Evolutionary conservation across 2,888 invertebrate species (phyloP).

Genomic region (Tenthredo amoena): DNA sequence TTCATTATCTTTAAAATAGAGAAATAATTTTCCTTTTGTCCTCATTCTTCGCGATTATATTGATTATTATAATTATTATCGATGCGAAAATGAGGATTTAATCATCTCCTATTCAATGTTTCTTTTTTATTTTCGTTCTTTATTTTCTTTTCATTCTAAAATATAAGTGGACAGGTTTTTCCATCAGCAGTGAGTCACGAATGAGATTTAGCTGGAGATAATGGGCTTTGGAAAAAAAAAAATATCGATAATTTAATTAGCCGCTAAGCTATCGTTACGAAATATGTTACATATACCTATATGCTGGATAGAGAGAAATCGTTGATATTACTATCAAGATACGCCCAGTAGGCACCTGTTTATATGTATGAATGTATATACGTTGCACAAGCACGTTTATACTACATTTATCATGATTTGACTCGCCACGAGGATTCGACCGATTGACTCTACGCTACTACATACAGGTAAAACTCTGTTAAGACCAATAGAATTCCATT

Average conservation of each 20-base stretch:
- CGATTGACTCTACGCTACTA: neutral
- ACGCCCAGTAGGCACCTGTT: conserved; percentile 21
- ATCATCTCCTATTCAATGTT: neutral
- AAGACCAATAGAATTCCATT: conserved; percentile 35
- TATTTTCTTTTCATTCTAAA: neutral
- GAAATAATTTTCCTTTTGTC: neutral
- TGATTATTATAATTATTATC: neutral
- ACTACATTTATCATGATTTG: neutral
- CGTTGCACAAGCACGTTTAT: neutral
- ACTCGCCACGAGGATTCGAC: conserved; percentile 13
- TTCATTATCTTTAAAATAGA: neutral
- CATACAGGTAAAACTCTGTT: conserved; percentile 10
- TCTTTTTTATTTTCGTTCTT: neutral
- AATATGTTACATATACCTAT: neutral
- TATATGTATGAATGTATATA: neutral
- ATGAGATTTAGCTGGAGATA: conserved; percentile 9
- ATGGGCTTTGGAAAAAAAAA: conserved; percentile 4
- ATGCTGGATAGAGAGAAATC: conserved; percentile 9
- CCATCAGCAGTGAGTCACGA: neutral
- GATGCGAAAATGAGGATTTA: neutral
- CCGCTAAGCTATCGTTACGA: neutral
- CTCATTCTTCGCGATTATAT: neutral
- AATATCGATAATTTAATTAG: conserved; percentile 32
- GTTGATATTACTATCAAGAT: neutral
- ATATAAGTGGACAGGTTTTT: neutral